phyloP scores from a whole-genome alignment of 2,797 vertebrate species.

The Menidia menidia region DNA sequence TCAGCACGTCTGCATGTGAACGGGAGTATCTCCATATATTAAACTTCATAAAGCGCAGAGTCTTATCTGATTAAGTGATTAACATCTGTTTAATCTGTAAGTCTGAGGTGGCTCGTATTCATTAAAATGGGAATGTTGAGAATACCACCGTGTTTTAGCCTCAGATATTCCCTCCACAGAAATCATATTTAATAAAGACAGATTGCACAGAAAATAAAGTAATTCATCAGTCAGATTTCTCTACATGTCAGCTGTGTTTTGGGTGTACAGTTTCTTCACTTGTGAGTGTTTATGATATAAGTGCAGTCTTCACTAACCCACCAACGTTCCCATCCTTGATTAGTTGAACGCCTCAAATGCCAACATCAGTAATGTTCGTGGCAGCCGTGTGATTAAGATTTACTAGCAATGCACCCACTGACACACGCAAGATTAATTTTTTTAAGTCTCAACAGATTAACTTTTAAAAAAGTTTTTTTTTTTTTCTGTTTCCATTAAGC shows the following conservation, averaged over 20 bases:
- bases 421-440: conserved; percentile 58
- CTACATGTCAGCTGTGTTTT: not conserved
- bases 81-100: conserved; percentile 77
- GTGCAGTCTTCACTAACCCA: conserved; percentile 20
- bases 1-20: conserved; percentile 69
- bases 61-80: conserved; percentile 80
- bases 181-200: not conserved
- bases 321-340: conserved; percentile 38
- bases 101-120: conserved; percentile 58
- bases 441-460: conserved; percentile 65
- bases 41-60: conserved; percentile 77
- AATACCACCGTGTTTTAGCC: conserved; percentile 23
- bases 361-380: conserved; percentile 38
- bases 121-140: conserved; percentile 54
- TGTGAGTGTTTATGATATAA: conserved; percentile 11
- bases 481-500: conserved; percentile 52
- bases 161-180: not conserved
- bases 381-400: conserved; percentile 53
- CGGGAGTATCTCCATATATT: conserved; percentile 69
- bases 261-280: conserved; percentile 10
- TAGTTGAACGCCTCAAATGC: conserved; percentile 41
- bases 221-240: not conserved
- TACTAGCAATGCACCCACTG: conserved; percentile 32
- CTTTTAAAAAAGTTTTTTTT: conserved; percentile 10
- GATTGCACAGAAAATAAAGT: not conserved